Evolutionary conservation across 1,140 invertebrate species (phyloP), one percentile per base, ranked within the genome.

Genomic region (Zaprionus capensis): DNA sequence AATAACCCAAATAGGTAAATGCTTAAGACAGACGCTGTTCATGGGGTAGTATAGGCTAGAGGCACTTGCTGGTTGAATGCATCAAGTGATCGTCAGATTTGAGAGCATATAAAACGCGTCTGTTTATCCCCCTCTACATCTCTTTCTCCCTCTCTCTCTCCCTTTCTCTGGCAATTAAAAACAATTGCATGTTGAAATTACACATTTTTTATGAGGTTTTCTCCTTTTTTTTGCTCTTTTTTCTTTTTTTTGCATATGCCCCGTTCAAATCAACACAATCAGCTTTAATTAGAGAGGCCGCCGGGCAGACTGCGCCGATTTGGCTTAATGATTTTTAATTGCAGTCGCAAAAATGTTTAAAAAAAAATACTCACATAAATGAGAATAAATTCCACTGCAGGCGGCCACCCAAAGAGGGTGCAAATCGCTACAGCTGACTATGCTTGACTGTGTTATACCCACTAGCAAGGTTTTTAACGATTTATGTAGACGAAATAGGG

Each of bases 311-410:
- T 78, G 77, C 81, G 81, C 81, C 83, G 81, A 84, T 84, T 84
- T 84, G 81, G 78, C 81, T 84, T 84, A 84, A 84, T 84, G 81
- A 63, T 84, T 84, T 84, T 84, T 84, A 84, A 84, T 84, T 84
- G 81, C 81, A 80, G 56, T 55, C 70, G 82, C 65, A 78, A 82
- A 82, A 67, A 36, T 59, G 46, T 26, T 53, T 7, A 69, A 57
- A 69, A 61, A 41, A n/a, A 41, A 17, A 46, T 1, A 4, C 36
- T 5, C 36, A 15, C 53, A 67, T 31, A 58, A 67, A 58, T 58
- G 65, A 58, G 65, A 34, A 58, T 36, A 46, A 9, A 58, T 67
- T 49, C 31, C 46, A 46, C 20, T 46, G 64, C 38, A 57, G 7
- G 44, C 28, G 79, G 72, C 79, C 79, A 81, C 79, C 73, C 79